phyloP scores from a whole-genome alignment of 2,113 vertebrate species.

The Rhea americana region DNA sequence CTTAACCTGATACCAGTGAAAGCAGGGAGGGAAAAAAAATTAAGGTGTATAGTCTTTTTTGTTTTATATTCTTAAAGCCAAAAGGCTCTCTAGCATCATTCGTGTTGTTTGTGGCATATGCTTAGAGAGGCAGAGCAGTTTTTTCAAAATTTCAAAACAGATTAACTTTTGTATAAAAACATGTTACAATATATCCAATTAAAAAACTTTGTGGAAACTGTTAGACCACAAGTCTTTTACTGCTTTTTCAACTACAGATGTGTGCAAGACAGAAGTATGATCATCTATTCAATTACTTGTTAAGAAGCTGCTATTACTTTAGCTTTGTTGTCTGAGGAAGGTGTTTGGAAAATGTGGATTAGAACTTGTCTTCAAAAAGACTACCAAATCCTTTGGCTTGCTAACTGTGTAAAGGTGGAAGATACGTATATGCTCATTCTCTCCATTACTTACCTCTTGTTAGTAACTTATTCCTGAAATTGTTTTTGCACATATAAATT shows the following conservation, averaged over 20 bases:
- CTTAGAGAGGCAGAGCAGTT: background rate
- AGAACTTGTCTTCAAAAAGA: background rate
- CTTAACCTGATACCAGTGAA: background rate
- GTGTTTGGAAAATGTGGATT: background rate
- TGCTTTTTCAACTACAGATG: background rate
- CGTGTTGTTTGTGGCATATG: background rate
- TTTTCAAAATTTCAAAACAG: background rate
- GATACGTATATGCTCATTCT: background rate
- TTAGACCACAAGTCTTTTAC: background rate
- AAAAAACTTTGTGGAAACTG: background rate
- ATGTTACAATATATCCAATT: background rate
- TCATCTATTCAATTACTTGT: background rate
- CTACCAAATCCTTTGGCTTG: background rate
- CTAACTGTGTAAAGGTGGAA: background rate
- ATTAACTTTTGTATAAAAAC: slow-evolving; percentile 11
- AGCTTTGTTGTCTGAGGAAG: background rate
- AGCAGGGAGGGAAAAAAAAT: no score
- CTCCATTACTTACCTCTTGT: background rate
- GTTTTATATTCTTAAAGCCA: background rate
- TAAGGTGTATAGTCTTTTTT: background rate
- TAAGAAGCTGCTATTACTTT: background rate
- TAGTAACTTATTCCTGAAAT: background rate
- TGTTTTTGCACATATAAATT: background rate
- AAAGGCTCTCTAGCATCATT: background rate
- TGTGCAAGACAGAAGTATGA: background rate